These are phyloP conservation scores for Drosophila azteca DNA, from an alignment of 1,140 invertebrate genomes.

Conservation along the genomic window DNA sequence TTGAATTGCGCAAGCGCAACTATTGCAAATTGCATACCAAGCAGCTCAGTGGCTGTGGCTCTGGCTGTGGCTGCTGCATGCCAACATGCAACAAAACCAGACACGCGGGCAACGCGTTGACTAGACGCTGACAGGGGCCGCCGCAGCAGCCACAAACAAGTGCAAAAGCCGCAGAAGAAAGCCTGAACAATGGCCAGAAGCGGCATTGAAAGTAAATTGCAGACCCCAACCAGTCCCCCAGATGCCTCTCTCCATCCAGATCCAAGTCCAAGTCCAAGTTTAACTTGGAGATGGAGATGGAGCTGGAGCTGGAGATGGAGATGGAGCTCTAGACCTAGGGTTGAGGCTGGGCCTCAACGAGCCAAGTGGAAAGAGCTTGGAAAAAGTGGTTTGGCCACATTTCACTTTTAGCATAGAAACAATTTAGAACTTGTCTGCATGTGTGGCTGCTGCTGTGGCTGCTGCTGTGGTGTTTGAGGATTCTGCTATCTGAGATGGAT, in stretches of 20 bases:
- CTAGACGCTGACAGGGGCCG: slow-evolving; percentile 64
- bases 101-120: slow-evolving; percentile 77
- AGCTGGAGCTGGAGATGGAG: slow-evolving; percentile 16
- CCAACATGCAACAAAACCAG: slow-evolving; percentile 79
- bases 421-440: slow-evolving; percentile 70
- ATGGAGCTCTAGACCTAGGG: slow-evolving; percentile 8
- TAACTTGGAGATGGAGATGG: slow-evolving; percentile 22
- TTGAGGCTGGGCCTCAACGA: neutral
- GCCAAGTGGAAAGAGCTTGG: slow-evolving; percentile 27
- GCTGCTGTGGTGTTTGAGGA: neutral
- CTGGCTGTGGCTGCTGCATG: slow-evolving; percentile 57
- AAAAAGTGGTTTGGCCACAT: slow-evolving; percentile 73
- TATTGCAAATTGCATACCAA: slow-evolving; percentile 80
- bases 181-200: slow-evolving; percentile 56
- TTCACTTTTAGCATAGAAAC: slow-evolving; percentile 81
- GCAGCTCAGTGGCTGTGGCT: slow-evolving; percentile 41
- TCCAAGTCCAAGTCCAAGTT: slow-evolving; percentile 43
- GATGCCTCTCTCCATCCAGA: neutral
- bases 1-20: slow-evolving; percentile 80
- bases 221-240: slow-evolving; percentile 43
- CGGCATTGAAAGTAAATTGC: slow-evolving; percentile 80
- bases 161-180: slow-evolving; percentile 59
- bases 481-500: slow-evolving; percentile 12
- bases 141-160: slow-evolving; percentile 47
- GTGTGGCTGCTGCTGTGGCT: slow-evolving; percentile 1